Evolutionary conservation across 2,113 vertebrate species (phyloP), one percentile per base, ranked within the genome.

Genomic region (Ellobius talpinus): DNA sequence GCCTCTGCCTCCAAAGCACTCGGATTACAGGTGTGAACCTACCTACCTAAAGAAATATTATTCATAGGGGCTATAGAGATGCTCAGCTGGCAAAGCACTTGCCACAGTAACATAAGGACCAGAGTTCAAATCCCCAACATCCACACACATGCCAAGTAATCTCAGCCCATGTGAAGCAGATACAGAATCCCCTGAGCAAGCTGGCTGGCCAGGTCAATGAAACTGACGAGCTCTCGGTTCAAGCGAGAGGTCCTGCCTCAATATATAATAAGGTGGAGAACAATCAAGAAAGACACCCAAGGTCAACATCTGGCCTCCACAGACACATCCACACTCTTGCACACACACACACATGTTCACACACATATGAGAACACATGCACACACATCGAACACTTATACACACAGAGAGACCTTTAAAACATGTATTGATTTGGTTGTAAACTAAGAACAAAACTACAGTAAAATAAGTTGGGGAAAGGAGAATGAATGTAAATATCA

Each of bases 391-490:
- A 55, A 63, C 24, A 84, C 19, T 13, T n/a, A 61, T 13, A 82
- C 23, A 61, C 21, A 26, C 21, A 61, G 17, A 39, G 0, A 63
- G 39, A 29, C 36, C 52, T 29, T 42, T 50, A 86, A 92, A 92
- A 63, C 42, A 55, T 21, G 16, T 42, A n/a, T 50, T 76, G 29
- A 66, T 45, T 87, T 74, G 42, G 70, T 88, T 90, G 79, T 39
- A 94, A 90, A 77, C 63, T 95, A 90, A 90, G 36, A 77, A 72
- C 68, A 61, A 45, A 96, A 74, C 31, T 70, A 73, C 66, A 87
- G 47, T 52, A 93, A 96, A 89, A 61, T 26, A 36, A n/a, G 10
- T 61, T 39, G 33, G 11, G 36, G 7, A 8, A 58, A 55, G 70
- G 68, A 92, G n/a, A 73, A 88, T 79, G 39, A 61, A 14, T 39